Base-by-base conservation (phyloP, 1,140 invertebrate genomes). In the Drosophila bocqueti region DNA sequence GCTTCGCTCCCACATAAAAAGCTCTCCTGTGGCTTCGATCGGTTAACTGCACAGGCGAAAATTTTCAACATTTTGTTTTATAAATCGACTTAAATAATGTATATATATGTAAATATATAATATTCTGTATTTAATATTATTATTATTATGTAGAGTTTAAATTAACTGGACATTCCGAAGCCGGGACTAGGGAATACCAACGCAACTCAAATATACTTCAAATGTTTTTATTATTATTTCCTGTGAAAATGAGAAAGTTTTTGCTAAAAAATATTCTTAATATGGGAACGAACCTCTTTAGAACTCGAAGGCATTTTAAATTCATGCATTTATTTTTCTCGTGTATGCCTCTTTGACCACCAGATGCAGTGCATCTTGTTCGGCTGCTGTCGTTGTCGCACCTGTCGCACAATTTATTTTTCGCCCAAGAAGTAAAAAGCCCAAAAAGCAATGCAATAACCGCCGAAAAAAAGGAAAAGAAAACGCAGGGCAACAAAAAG, bases 381-480 rank as follows among this genome's bases (percentile, higher is more conserved):
- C 68, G 78, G 55, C 65, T 79, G 83, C 81, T 79, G 81, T 76
- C 75, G 68, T 81, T 72, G 85, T 89, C 85, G 85, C 84, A 89
- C 84, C 84, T 89, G 84, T 89, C 84, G 84, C 84, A 89, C 85
- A 89, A 89, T 89, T 89, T 89, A 89, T 89, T 89, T 89, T 89
- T 77, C 85, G 85, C 81, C 85, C 84, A 73, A 71, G 74, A 85
- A 71, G 75, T 81, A 61, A 85, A 84, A 86, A 84, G 79, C 64
- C 82, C 73, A 81, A 73, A 78, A 78, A 79, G 66, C 76, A 84
- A 82, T 65, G 68, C 68, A 78, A 63, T 65, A 86, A 89, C 64
- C 63, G 47, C 74, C 58, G 67, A 83, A 86, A 85, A 63, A 36
- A 31, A 57, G 7, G 24, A 60, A 42, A 5, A 26, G 24, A 55